Evolutionary conservation across 1,140 invertebrate species (phyloP).

Genomic region (Chrysomallon squamiferum): DNA sequence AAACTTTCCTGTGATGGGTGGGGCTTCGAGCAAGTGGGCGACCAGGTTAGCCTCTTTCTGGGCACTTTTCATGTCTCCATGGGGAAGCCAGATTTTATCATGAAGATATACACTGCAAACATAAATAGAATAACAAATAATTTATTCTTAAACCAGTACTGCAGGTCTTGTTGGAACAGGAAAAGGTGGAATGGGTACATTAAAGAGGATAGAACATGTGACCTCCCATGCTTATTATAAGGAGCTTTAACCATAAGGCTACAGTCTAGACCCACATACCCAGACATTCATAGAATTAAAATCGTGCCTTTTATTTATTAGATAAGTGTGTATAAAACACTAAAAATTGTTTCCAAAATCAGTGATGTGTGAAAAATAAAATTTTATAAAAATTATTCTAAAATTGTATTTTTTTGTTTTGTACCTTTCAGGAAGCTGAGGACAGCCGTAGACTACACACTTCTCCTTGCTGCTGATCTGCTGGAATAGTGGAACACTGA

Average conservation of each 20-base stretch:
- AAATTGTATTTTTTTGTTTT: not conserved
- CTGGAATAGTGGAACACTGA: slow-evolving; percentile 40
- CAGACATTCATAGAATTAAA: too few species aligned
- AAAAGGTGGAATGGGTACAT: too few species aligned
- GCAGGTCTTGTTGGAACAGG: not conserved
- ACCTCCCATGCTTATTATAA: too few species aligned
- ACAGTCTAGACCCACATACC: too few species aligned
- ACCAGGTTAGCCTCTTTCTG: slow-evolving; percentile 43
- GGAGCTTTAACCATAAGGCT: too few species aligned
- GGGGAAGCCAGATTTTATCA: slow-evolving; percentile 46
- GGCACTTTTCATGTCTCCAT: slow-evolving; percentile 29
- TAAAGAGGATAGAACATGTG: too few species aligned
- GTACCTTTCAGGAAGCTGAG: slow-evolving; percentile 36
- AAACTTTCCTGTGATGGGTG: slow-evolving; percentile 30
- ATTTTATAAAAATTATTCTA: too few species aligned
- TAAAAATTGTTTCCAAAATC: too few species aligned
- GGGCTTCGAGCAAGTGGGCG: slow-evolving; percentile 38
- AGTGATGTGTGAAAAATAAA: too few species aligned
- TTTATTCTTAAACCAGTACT: not conserved
- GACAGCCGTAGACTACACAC: slow-evolving; percentile 17
- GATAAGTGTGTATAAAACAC: too few species aligned
- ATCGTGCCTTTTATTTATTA: too few species aligned
- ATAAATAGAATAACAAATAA: slow-evolving; percentile 10
- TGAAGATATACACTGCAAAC: slow-evolving; percentile 41
- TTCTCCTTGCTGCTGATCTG: slow-evolving; percentile 49